Conservation (phyloP, 2,113 vertebrate genomes). For the Paraplagusia blochii region DNA sequence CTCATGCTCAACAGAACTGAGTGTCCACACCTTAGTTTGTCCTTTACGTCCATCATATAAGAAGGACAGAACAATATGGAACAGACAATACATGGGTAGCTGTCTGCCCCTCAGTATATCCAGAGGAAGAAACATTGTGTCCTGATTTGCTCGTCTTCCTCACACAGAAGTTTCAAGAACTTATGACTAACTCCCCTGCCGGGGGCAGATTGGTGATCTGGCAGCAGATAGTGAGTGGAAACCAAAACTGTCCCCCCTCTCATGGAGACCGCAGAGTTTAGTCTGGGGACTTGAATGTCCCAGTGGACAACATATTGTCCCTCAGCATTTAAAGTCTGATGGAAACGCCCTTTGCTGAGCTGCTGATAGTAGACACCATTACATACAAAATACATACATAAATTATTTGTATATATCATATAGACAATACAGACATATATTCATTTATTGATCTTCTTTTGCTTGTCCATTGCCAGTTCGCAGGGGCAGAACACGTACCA, state of each 20-base stretch:
- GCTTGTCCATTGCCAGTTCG: too few relatives aligned
- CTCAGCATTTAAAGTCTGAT: slow-evolving; percentile 45
- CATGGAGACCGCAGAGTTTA: slow-evolving; percentile 41
- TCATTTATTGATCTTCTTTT: too few relatives aligned
- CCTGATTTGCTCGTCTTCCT: slow-evolving; percentile 46
- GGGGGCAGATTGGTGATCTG: slow-evolving; percentile 41
- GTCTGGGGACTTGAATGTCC: slow-evolving; percentile 31
- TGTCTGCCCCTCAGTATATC: background rate
- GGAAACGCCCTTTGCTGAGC: slow-evolving; percentile 39
- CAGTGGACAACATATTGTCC: slow-evolving; percentile 16
- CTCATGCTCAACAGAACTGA: slow-evolving; percentile 35
- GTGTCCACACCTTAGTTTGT: slow-evolving; percentile 10
- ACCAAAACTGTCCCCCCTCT: slow-evolving; percentile 38
- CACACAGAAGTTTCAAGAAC: background rate
- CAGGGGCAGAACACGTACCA: too few relatives aligned
- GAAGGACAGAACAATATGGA: background rate
- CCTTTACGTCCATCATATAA: too few relatives aligned
- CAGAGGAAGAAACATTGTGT: slow-evolving; percentile 15
- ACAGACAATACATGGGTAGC: background rate
- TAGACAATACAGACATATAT: too few relatives aligned
- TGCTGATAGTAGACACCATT: too few relatives aligned
- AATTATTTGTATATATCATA: too few relatives aligned
- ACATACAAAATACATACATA: too few relatives aligned
- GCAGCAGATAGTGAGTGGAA: slow-evolving; percentile 56
- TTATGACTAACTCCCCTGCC: slow-evolving; percentile 10